Conservation (phyloP, 2,797 vertebrate species). For the Lagorchestes hirsutus region DNA sequence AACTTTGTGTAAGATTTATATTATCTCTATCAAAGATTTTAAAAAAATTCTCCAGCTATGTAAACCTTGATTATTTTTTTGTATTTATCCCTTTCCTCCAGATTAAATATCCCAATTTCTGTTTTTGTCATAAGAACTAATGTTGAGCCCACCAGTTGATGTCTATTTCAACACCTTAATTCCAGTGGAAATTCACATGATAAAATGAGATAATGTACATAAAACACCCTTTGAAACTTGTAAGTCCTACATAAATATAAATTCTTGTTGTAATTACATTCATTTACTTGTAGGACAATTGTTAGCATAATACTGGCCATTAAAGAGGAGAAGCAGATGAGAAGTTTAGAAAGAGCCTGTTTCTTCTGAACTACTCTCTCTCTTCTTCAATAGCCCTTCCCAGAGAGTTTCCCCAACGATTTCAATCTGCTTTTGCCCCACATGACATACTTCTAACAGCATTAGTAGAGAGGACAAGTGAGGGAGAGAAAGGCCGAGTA, state of each 20-base stretch:
- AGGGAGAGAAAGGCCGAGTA: conserved; percentile 8
- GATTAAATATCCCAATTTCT: conserved; percentile 35
- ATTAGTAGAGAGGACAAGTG: conserved; percentile 29
- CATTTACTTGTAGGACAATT: conserved; percentile 31
- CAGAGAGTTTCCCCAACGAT: conserved; percentile 58
- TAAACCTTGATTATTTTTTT: conserved; percentile 41
- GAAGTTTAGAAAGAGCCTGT: conserved; percentile 47
- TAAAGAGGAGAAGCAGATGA: conserved; percentile 18
- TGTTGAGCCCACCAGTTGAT: conserved; percentile 4
- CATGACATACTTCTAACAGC: conserved; percentile 44
- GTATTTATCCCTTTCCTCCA: not conserved
- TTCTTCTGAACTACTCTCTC: conserved; percentile 63
- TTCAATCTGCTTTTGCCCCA: conserved; percentile 56
- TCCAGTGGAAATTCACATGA: not conserved
- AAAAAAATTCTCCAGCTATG: not conserved
- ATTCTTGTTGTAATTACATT: not conserved
- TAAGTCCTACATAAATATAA: not conserved
- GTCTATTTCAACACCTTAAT: conserved; percentile 13
- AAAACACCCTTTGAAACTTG: not conserved
- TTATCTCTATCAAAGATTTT: conserved; percentile 14
- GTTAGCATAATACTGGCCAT: conserved; percentile 44
- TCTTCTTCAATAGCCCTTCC: conserved; percentile 56
- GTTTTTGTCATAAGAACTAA: conserved; percentile 21
- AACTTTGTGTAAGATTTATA: conserved; percentile 40
- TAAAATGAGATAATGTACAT: not conserved